A percentile compares a stretch with the other conserved stretches of the same genome.
These are phyloP conservation scores for Xenopus tropicalis DNA, from an alignment of 2,113 vertebrate genomes.

Conservation along the genomic window UCB_Xtro_10.0 CM004450.2:81297501-81298000, in stretches of 20 bases:
- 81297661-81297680: background rate
- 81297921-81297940: background rate
- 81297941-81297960: too few species aligned
- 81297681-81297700: background rate
- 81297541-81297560: background rate
- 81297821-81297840: too few species aligned
- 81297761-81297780: too few species aligned
- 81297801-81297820: too few species aligned
- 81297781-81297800: too few species aligned
- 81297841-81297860: too few species aligned
- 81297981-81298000: too few species aligned
- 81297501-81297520: slow-evolving; percentile 4
- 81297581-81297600: background rate
- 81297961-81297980: too few species aligned
- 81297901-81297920: background rate
- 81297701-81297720: background rate
- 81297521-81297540: background rate
- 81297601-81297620: background rate
- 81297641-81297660: background rate
- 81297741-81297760: background rate
- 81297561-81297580: background rate
- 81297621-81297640: background rate
- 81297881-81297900: background rate
- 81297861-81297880: too few species aligned
- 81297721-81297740: background rate